Evolutionary conservation across 2,797 vertebrate species (phyloP), one percentile per base, ranked within the genome.

Genomic region (Epinephelus malabaricus): DNA sequence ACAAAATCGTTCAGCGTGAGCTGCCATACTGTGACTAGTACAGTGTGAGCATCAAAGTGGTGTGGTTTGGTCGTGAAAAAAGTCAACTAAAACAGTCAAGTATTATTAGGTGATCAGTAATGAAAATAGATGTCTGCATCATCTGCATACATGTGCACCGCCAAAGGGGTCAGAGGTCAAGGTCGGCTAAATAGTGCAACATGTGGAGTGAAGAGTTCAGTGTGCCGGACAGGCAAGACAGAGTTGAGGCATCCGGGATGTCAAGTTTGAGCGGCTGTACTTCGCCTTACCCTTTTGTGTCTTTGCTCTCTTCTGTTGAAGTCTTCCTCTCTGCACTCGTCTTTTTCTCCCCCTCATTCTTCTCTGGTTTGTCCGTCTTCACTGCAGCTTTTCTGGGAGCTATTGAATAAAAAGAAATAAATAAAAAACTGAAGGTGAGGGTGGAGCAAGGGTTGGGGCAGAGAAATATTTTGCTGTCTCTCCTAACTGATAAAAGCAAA

Each of bases 361-460:
- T 86, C 61, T 93, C 90, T 4, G 83, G 40, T 53, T 94, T 95
- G 61, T 93, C 94, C 1, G 91, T 88, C 87, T 96, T 95, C 55
- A 84, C 76, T 4, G 92, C 79, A 0, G 94, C 89, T 86, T 97
- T 97, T 81, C 95, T 95, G 11, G 96, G 96, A 5, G 94, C 97
- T 97, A 58, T 76, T 47, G n/a, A 47, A 47, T 12, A 21, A 50
- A 61, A 43, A 27, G 4, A 43, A 58, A 40, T 0, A 19, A 38
- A 50, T 6, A 55, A 64, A 17, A 40, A 17, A 40, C 19, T 15
- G 17, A 51, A 77, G 74, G 69, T 83, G 70, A 86, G 25, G 23
- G 55, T 56, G 69, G 67, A 76, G 76, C 49, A 43, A 51, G 12
- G 67, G 64, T 54, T 74, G 58, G 69, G 27, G 47, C 61, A 51